Evolutionary conservation across 2,888 invertebrate genomes (phyloP).

Genomic region (Acheta domesticus): DNA sequence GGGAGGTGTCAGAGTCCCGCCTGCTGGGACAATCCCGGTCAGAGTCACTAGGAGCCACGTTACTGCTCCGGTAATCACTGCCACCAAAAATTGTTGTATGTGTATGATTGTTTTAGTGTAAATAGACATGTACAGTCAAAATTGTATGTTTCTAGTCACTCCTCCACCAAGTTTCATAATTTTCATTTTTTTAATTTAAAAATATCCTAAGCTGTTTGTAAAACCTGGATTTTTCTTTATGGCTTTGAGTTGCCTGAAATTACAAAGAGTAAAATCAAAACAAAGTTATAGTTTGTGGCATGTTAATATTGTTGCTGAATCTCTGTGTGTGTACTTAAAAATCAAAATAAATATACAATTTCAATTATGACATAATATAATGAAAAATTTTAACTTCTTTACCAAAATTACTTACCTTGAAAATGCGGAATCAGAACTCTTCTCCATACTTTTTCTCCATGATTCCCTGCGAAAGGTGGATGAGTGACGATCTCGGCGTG

Average conservation of each 20-base stretch:
- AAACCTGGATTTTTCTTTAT: no score
- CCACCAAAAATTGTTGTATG: slow-evolving; percentile 41
- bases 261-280: not conserved
- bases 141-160: not conserved
- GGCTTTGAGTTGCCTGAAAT: no score
- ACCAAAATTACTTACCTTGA: slow-evolving; percentile 63
- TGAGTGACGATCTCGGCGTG: slow-evolving; percentile 52
- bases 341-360: not conserved
- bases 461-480: slow-evolving; percentile 73
- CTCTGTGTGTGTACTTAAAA: not conserved
- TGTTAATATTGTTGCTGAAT: slow-evolving; percentile 19
- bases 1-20: slow-evolving; percentile 61
- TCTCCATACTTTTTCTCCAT: slow-evolving; percentile 89
- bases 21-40: slow-evolving; percentile 77
- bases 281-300: slow-evolving; percentile 18
- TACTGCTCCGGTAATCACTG: slow-evolving; percentile 91
- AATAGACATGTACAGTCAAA: not conserved
- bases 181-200: slow-evolving; percentile 21
- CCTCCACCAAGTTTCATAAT: no score
- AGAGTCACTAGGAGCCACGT: slow-evolving; percentile 84
- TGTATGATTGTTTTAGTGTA: not conserved
- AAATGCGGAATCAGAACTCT: slow-evolving; percentile 88
- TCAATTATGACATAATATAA: not conserved
- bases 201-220: not conserved
- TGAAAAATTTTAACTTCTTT: no score